Base-by-base conservation (phyloP, 2,113 vertebrate species). In the Pardalotus punctatus region DNA sequence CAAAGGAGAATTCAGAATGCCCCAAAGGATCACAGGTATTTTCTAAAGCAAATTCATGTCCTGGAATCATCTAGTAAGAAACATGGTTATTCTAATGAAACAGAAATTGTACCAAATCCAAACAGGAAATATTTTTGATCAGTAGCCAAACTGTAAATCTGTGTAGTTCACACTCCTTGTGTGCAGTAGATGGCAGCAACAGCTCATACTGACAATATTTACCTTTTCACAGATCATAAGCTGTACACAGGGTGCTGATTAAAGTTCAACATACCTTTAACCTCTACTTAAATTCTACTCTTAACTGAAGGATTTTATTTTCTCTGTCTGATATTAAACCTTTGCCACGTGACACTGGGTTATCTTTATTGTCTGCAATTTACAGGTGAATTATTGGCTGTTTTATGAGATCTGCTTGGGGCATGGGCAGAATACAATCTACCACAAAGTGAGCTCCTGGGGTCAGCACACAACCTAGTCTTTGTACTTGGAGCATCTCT, bases 161-260 rank as follows among this genome's bases (percentile, higher is more conserved):
- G 16, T 62, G 50, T 58, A 27, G 33, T 70, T 40, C 14, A 5
- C 58, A 57, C 45, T 40, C 42, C 42, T 40, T 43, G 25, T 79
- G 50, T 47, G 94, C 97, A 90, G 54, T 67, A 97, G 97, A 67
- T 96, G 96, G 93, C 95, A 96, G 93, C 78, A 97, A 47, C 42
- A 86, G 50, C 62, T 97, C 90, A 79, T 92, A 72, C 70, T 83
- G 95, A 19, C 53, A 78, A 2, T 72, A 42, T 50, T 85, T 60
- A 87, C 5, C 16, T 79, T 78, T 80, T 22, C 48, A 66, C 18
- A 56, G 42, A 27, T n/a, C 11, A 9, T 31, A 33, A 40, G 9
- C 16, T 82, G 18, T 48, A 48, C 13, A 11, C 40, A 21, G 27
- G 42, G 29, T 1, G 5, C 43, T 54, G 57, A 80, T n/a, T 60